phyloP scores from a whole-genome alignment of 2,797 vertebrate species.

The Denticeps clupeoides region DNA sequence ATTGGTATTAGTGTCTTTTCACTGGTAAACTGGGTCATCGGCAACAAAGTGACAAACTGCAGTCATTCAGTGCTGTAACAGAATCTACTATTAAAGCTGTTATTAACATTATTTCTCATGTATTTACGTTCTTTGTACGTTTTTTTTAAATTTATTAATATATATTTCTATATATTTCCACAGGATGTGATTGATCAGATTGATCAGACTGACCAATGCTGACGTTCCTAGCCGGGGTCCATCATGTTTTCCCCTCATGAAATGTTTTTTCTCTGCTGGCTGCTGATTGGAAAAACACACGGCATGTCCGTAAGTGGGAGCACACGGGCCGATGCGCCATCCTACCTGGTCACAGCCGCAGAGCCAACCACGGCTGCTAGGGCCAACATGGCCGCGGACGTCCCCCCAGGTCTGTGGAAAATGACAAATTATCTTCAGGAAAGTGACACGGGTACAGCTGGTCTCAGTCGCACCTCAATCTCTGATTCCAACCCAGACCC shows the following conservation, averaged over 20 bases:
- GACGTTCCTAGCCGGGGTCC: slow-evolving; percentile 13
- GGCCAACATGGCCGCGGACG: slow-evolving; percentile 22
- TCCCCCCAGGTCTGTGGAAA: slow-evolving; percentile 30
- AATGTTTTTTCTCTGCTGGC: slow-evolving; percentile 33
- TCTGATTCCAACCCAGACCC: no score
- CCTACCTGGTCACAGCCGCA: slow-evolving; percentile 17
- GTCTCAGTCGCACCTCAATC: no score
- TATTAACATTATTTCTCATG: no score
- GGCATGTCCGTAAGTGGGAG: slow-evolving; percentile 21
- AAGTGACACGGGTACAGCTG: slow-evolving; percentile 22
- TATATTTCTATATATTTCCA: no score
- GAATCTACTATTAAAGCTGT: no score
- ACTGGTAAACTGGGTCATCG: background rate
- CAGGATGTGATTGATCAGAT: no score
- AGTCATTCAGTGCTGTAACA: no score
- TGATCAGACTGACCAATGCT: background rate
- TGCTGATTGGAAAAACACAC: slow-evolving; percentile 23
- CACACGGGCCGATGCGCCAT: slow-evolving; percentile 17
- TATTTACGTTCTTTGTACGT: no score
- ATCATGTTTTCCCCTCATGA: slow-evolving; percentile 26
- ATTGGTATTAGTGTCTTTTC: background rate
- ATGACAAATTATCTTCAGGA: slow-evolving; percentile 27
- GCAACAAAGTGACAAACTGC: background rate
- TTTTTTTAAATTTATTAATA: no score
- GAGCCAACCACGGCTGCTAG: slow-evolving; percentile 5